phyloP scores from a whole-genome alignment of 2,797 vertebrate species.

The Sebastes nivosus region DNA sequence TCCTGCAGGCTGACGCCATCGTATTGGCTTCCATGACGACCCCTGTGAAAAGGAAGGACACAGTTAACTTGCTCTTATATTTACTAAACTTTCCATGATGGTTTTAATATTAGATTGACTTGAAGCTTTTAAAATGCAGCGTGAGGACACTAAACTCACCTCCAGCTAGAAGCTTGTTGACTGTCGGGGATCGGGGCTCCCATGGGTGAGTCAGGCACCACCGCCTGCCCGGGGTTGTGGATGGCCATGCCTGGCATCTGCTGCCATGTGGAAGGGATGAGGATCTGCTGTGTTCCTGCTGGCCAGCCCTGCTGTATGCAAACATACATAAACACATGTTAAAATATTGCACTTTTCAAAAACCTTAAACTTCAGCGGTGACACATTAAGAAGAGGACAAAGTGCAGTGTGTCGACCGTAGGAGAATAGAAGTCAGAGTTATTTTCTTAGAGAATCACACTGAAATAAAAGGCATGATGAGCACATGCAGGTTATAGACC shows the following conservation, averaged over 20 bases:
- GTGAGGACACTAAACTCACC: slow-evolving; percentile 77
- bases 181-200: slow-evolving; percentile 86
- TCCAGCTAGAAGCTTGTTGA: slow-evolving; percentile 91
- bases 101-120: background rate
- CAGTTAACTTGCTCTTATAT: background rate
- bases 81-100: background rate
- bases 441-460: background rate
- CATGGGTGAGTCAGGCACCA: slow-evolving; percentile 86
- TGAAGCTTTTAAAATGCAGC: background rate
- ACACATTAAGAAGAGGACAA: background rate
- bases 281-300: slow-evolving; percentile 95
- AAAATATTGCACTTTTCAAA: background rate
- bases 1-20: slow-evolving; percentile 89
- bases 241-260: slow-evolving; percentile 95
- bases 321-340: background rate
- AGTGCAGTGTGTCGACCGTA: background rate
- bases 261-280: slow-evolving; percentile 97
- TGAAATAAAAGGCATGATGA: slow-evolving; percentile 8
- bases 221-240: slow-evolving; percentile 91
- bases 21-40: slow-evolving; percentile 91
- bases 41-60: slow-evolving; percentile 50
- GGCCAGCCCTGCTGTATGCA: slow-evolving; percentile 94
- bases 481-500: slow-evolving; percentile 40
- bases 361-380: background rate
- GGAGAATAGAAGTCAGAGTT: background rate